phyloP scores from a whole-genome alignment of 2,888 invertebrate species.

The Drosophila robusta region DNA sequence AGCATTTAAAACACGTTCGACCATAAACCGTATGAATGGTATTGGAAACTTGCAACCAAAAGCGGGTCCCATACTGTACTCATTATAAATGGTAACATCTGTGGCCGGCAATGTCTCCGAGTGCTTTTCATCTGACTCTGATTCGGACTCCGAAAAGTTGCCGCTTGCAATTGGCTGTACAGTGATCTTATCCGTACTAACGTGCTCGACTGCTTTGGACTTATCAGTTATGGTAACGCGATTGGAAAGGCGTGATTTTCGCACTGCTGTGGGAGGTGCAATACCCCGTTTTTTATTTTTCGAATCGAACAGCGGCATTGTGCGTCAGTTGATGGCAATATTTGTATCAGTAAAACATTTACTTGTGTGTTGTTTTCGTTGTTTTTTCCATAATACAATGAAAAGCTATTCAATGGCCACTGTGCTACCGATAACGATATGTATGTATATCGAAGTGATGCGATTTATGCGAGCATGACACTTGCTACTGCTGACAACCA shows the following conservation, averaged over 20 bases:
- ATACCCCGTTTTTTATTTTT: constrained; percentile 1
- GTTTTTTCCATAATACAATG: background rate
- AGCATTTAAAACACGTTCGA: constrained; percentile 20
- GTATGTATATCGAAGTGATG: background rate
- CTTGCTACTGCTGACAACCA: background rate
- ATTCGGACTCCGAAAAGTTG: constrained; percentile 5
- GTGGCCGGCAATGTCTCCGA: constrained; percentile 37
- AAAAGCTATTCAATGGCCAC: constrained; percentile 1
- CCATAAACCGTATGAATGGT: constrained; percentile 45
- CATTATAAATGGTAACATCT: constrained; percentile 64
- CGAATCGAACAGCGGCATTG: constrained; percentile 25
- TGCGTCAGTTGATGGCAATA: background rate
- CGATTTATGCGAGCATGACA: background rate
- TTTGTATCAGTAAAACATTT: background rate
- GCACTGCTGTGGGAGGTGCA: background rate
- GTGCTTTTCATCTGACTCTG: constrained; percentile 24
- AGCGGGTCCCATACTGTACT: constrained; percentile 61
- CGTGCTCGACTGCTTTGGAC: background rate
- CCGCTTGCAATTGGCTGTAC: accelerated
- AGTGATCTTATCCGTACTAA: background rate
- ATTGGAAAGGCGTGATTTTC: constrained; percentile 2
- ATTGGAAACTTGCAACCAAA: constrained; percentile 65
- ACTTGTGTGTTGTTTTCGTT: background rate
- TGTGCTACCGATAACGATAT: constrained; percentile 1
- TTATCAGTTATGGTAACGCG: background rate